Conservation (phyloP, 2,113 vertebrate species). For the Copsychus sechellarum region DNA sequence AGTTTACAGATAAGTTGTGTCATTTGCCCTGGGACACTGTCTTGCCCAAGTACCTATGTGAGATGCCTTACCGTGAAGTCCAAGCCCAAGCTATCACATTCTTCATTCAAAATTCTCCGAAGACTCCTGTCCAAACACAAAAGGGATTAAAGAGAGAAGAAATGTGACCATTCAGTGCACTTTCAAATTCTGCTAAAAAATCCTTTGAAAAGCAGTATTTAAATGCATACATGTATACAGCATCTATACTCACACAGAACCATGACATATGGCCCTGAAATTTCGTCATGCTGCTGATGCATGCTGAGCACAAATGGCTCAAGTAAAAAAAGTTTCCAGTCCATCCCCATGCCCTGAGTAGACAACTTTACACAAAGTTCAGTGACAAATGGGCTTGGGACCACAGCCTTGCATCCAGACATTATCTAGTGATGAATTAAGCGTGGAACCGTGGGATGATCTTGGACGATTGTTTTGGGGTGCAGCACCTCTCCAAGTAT, state of each 20-base stretch:
- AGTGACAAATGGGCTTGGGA: neutral
- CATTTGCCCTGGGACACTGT: neutral
- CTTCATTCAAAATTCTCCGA: slow-evolving; percentile 42
- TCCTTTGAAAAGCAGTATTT: neutral
- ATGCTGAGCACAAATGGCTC: neutral
- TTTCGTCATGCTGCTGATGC: neutral
- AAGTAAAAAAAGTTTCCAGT: neutral
- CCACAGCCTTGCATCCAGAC: neutral
- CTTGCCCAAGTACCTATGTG: rapidly evolving
- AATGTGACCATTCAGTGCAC: neutral
- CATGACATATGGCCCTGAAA: neutral
- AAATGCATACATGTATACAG: neutral
- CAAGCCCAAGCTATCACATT: slow-evolving; percentile 8
- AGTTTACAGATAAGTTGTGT: neutral
- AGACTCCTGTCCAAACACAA: slow-evolving; percentile 28
- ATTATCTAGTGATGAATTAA: neutral
- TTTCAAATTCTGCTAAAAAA: neutral
- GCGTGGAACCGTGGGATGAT: neutral
- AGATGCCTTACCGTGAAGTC: slow-evolving; percentile 68
- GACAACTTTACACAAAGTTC: neutral
- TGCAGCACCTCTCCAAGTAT: neutral
- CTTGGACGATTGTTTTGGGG: neutral
- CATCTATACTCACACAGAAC: neutral
- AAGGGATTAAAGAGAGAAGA: neutral
- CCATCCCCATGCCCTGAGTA: too few relatives aligned